These are phyloP conservation scores for Calephelis nemesis DNA, from an alignment of 1,140 invertebrate species.

Conservation along the genomic window DNA sequence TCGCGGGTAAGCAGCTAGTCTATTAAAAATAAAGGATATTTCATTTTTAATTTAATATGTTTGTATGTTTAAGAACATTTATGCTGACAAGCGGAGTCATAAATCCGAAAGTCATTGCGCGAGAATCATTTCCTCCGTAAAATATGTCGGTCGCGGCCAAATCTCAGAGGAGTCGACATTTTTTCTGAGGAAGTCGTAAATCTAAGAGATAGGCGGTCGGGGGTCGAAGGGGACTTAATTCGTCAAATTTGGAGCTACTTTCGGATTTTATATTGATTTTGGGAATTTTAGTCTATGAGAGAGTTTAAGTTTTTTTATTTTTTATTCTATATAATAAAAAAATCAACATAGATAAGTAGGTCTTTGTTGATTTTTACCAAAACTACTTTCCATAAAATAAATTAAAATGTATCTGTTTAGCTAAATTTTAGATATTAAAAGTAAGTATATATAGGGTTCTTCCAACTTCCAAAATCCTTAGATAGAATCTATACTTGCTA, in stretches of 20 bases:
- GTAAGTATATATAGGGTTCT: too few species aligned
- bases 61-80: conserved; percentile 1
- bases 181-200: conserved; percentile 38
- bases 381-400: too few species aligned
- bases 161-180: conserved; percentile 37
- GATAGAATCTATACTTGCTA: too few species aligned
- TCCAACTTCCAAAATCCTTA: too few species aligned
- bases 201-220: conserved; percentile 32
- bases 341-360: too few species aligned
- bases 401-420: too few species aligned
- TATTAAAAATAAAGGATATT: neutral
- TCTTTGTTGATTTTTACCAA: too few species aligned
- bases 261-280: neutral
- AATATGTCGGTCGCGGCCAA: conserved; percentile 36
- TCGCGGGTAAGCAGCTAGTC: too few species aligned
- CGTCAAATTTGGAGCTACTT: conserved; percentile 24
- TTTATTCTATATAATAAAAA: too few species aligned
- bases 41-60: neutral
- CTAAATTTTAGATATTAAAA: too few species aligned
- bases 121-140: conserved; percentile 38
- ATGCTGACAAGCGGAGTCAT: conserved; percentile 26
- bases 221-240: conserved; percentile 28
- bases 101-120: conserved; percentile 38
- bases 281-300: too few species aligned
- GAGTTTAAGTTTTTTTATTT: too few species aligned